Conservation (phyloP, 2,797 vertebrate genomes). For the Aphelocoma californica region DNA sequence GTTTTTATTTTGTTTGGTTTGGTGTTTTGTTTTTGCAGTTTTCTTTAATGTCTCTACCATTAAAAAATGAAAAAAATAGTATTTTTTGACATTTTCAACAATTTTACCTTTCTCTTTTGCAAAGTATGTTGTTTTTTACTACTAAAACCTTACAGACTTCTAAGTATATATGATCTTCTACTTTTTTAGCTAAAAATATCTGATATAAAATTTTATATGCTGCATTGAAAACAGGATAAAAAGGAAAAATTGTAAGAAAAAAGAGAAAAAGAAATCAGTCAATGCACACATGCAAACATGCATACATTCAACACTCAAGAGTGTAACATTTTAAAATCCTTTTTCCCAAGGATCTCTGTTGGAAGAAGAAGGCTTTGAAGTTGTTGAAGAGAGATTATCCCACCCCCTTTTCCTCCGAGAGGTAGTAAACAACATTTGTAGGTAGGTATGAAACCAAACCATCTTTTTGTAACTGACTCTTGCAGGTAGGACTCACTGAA, state of each 20-base stretch:
- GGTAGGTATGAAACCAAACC: neutral
- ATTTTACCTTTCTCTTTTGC: neutral
- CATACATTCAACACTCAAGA: neutral
- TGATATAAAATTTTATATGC: neutral
- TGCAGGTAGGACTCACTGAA: neutral
- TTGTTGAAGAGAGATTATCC: neutral
- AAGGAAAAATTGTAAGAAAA: neutral
- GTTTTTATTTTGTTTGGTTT: neutral
- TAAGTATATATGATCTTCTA: neutral
- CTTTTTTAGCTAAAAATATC: neutral
- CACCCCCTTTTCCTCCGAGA: neutral
- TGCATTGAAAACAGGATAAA: neutral
- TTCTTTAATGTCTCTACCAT: neutral
- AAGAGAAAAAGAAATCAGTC: neutral
- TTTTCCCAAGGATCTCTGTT: neutral
- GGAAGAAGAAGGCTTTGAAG: neutral
- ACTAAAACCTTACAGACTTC: neutral
- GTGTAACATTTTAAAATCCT: neutral
- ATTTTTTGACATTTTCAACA: neutral
- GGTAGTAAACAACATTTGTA: neutral
- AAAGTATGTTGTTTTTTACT: neutral
- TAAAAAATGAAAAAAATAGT: neutral
- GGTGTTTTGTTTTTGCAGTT: neutral
- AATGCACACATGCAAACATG: neutral
- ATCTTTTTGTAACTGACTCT: neutral